Evolutionary conservation across 1,140 invertebrate species (phyloP).

Genomic region (Drosophila rhopaloa): DNA sequence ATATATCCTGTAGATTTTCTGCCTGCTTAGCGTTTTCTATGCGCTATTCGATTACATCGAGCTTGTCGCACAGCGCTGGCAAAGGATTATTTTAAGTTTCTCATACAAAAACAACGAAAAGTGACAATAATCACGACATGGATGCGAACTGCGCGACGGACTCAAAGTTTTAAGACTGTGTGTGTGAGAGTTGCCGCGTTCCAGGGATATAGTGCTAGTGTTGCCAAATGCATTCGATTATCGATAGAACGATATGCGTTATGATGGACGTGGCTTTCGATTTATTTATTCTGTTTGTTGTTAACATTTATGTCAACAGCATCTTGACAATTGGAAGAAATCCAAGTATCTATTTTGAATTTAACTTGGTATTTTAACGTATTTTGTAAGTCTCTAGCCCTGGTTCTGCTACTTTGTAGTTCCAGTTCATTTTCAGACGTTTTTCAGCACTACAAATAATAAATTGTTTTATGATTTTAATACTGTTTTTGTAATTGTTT

Average conservation of each 20-base stretch:
- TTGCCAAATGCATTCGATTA: neutral
- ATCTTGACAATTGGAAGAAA: neutral
- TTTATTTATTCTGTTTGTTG: neutral
- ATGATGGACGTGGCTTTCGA: neutral
- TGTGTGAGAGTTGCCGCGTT: slow-evolving; percentile 19
- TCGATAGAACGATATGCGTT: neutral
- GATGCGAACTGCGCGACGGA: slow-evolving; percentile 2
- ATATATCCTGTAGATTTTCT: neutral
- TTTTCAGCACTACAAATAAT: neutral
- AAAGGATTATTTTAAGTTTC: neutral
- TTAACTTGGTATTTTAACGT: too few species aligned
- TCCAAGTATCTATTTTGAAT: too few species aligned
- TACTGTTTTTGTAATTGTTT: too few species aligned
- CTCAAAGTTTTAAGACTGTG: slow-evolving; percentile 5
- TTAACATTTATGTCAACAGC: neutral
- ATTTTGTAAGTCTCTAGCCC: neutral
- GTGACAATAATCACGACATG: slow-evolving; percentile 26
- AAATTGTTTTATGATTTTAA: too few species aligned
- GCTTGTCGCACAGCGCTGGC: neutral
- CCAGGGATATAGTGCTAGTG: slow-evolving; percentile 7
- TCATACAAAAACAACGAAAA: slow-evolving; percentile 17
- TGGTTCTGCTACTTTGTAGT: neutral
- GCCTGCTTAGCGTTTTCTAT: neutral
- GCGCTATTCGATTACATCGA: neutral
- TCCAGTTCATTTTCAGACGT: neutral